These are phyloP conservation scores for Sebastes trivittatus DNA, from an alignment of 2,797 vertebrate species.

Conservation along the genomic window DNA sequence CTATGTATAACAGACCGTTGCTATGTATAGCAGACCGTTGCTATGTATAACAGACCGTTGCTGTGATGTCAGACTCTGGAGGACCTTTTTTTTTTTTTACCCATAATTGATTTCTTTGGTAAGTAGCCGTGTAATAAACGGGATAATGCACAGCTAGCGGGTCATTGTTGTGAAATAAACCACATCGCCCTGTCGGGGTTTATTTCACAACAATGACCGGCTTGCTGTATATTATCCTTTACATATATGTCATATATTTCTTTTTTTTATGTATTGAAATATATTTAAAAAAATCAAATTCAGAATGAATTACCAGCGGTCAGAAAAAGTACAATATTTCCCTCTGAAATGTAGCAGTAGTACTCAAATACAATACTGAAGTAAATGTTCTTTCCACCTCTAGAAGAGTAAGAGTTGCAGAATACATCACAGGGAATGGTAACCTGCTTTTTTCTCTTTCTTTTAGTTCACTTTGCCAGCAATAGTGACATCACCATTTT, in stretches of 20 bases:
- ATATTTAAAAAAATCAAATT: background rate
- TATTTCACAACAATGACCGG: no score
- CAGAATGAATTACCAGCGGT: background rate
- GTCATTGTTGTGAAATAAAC: no score
- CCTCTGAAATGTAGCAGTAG: background rate
- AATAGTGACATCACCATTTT: conserved; percentile 25
- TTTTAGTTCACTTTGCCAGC: conserved; percentile 13
- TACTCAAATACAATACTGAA: background rate
- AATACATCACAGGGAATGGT: background rate
- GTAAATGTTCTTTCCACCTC: background rate
- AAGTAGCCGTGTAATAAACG: no score
- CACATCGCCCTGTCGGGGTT: rapidly evolving
- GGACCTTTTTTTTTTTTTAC: no score
- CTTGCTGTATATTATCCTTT: no score
- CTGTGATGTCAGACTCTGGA: no score
- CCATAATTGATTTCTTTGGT: rapidly evolving
- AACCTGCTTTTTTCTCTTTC: background rate
- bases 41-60: no score
- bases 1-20: no score
- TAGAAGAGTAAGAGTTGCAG: background rate
- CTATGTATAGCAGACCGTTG: no score
- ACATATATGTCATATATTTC: no score
- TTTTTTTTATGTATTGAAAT: no score
- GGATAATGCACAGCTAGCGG: no score
- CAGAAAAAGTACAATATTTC: background rate